Evolutionary conservation across 2,888 invertebrate species (phyloP), one percentile per base, ranked within the genome.

Genomic region (Pristionchus fissidentatus): DNA sequence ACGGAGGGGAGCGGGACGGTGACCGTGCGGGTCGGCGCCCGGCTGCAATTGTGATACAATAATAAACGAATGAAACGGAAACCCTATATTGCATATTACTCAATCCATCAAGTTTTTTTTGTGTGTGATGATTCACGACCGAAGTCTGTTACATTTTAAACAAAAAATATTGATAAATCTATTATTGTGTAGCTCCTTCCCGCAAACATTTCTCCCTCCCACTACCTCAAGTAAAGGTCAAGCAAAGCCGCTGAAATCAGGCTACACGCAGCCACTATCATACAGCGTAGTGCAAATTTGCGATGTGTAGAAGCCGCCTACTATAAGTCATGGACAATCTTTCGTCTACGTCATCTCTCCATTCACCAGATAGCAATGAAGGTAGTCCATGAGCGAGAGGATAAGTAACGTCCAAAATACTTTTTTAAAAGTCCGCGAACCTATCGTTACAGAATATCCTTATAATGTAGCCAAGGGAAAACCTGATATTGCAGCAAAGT

Each of bases 341-440:
- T 13, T 52, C 19, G 19, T 52, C 19, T n/a, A n/a, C n/a, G n/a
- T n/a, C n/a, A n/a, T 52, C 10, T 49, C 10, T 10, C 10, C 22
- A 52, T 79, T 43, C 22, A 85, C 85, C 82, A 86, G 77, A 80
- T 83, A 66, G 77, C 86, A 86, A 66, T 82, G 73, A 8, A 81
- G 82, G n/a, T 75, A 80, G 55, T 86, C 85, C 38, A 86, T 85
- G 26, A 86, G 80, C 3, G 86, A 85, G 13, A 86, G 81, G 43
- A n/a, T n/a, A n/a, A n/a, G n/a, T n/a, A n/a, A n/a, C n/a, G n/a
- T n/a, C n/a, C n/a, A n/a, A n/a, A n/a, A n/a, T n/a, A n/a, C n/a
- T n/a, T n/a, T n/a, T n/a, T n/a, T n/a, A n/a, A n/a, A n/a, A n/a
- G n/a, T n/a, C n/a, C n/a, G n/a, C n/a, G n/a, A n/a, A n/a, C n/a